A percentile compares a stretch with the other conserved stretches of the same genome.
Conservation (phyloP, 37 sponge, comb jelly and placozoan genomes). For the Spongilla lacustris region DNA sequence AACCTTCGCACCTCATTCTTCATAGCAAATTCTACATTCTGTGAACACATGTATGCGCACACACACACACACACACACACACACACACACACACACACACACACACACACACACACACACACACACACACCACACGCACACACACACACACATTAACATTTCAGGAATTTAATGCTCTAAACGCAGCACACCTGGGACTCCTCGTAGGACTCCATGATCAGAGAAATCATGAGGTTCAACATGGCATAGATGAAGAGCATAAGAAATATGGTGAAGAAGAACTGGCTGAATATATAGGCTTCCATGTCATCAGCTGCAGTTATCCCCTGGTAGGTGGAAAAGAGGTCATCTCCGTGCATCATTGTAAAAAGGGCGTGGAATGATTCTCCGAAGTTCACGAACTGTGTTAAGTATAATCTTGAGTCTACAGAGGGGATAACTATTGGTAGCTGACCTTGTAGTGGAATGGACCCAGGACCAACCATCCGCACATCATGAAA, state of each 20-base stretch:
- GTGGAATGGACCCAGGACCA: slow-evolving; percentile 58
- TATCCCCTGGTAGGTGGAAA: slow-evolving; percentile 12
- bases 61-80: too few relatives aligned
- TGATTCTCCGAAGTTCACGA: neutral
- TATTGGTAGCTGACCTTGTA: slow-evolving; percentile 20
- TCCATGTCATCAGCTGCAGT: neutral
- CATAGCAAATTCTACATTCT: slow-evolving; percentile 24
- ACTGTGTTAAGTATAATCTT: too few relatives aligned
- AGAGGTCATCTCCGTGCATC: slow-evolving; percentile 36
- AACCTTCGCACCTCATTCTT: slow-evolving; percentile 55
- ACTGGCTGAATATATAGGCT: slow-evolving; percentile 54
- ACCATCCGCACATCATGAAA: slow-evolving; percentile 47
- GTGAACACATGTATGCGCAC: neutral
- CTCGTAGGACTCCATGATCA: slow-evolving; percentile 52
- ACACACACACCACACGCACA: neutral
- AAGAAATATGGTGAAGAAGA: slow-evolving; percentile 55
- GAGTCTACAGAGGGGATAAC: too few relatives aligned
- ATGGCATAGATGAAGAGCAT: slow-evolving; percentile 57
- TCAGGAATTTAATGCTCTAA: too few relatives aligned
- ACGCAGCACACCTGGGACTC: slow-evolving; percentile 26
- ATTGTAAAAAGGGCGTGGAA: neutral
- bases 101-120: neutral
- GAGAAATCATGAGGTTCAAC: slow-evolving; percentile 55
- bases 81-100: too few relatives aligned
- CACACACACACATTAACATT: too few relatives aligned